A percentile compares a stretch with the other conserved stretches of the same genome.
Conservation (phyloP, 2,113 vertebrate species). For the Boulengeromyrus knoepffleri region DNA sequence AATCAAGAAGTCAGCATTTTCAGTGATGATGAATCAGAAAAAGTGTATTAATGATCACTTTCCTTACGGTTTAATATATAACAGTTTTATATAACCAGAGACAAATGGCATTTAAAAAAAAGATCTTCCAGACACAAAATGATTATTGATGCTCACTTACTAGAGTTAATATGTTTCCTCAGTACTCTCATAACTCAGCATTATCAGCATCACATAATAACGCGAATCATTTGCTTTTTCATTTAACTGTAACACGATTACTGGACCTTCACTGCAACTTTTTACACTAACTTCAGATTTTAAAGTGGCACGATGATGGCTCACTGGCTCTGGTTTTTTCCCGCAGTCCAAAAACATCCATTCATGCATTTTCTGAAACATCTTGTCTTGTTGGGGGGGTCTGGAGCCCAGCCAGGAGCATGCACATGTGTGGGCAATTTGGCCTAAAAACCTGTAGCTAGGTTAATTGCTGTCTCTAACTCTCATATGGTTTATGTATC, state of each 20-base stretch:
- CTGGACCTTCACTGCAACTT: neutral
- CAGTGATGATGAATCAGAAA: neutral
- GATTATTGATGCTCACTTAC: slow-evolving; percentile 5
- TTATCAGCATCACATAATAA: neutral
- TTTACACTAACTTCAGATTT: neutral
- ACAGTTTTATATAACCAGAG: neutral
- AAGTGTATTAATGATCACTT: neutral
- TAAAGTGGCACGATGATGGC: neutral
- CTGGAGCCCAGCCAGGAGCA: neutral
- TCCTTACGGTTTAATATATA: neutral
- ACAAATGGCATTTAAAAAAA: neutral
- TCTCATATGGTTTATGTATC: neutral
- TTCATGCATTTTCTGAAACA: neutral
- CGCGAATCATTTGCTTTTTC: neutral
- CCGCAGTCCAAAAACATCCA: neutral
- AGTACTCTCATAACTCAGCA: neutral
- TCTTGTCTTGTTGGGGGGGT: neutral
- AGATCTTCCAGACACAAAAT: neutral
- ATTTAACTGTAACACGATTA: neutral
- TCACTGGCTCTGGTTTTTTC: neutral
- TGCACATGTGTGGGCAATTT: neutral
- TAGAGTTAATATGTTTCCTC: neutral
- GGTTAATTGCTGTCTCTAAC: neutral
- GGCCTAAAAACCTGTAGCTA: neutral
- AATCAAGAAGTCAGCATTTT: neutral